Base-by-base conservation (phyloP, 2,797 vertebrate species). In the Brachyalestes nurse region DNA sequence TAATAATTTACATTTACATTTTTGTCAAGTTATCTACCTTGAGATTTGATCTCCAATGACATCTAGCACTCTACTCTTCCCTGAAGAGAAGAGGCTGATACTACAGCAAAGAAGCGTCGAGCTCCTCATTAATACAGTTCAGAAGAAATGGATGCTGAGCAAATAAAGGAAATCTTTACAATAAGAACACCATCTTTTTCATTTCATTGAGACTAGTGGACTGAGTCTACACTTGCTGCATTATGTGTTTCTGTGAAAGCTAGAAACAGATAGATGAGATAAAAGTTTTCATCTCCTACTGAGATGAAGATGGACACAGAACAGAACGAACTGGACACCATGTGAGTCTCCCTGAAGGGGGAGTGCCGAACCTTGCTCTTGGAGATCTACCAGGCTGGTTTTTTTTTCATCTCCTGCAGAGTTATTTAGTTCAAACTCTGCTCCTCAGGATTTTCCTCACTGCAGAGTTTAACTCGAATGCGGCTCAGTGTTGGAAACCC, bases 281-380 rank as follows among this genome's bases (percentile, higher is more conserved):
- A 61, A 83, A 77, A 80, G 62, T 66, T 65, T 55, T 40, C 71
- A 49, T 81, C 89, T 90, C 88, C 93, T 88, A 66, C 87, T 82
- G 93, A 93, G 93, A 92, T 91, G 91, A 91, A 89, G 93, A 94
- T 94, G 92, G 85, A 89, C 89, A 89, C 90, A 93, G 92, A 93
- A 90, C 93, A 90, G 90, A 92, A 94, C 90, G 92, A 94, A 91
- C 92, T 91, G 91, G 93, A 91, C 45, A 84, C 81, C 92, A 89
- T 92, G 92, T 92, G 92, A 93, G 92, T 92, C 93, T 92, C 47
- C 47, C 47, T 51, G 9, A 71, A 53, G 47, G 47, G 53, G 69
- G 47, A 17, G 28, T 34, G 61, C 61, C 61, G 19, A 64, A 38
- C 61, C 7, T 14, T 38, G 61, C 61, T 64, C 16, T 17, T 71